Evolutionary conservation across 2,113 vertebrate species (phyloP).

Genomic region (Colaptes auratus): DNA sequence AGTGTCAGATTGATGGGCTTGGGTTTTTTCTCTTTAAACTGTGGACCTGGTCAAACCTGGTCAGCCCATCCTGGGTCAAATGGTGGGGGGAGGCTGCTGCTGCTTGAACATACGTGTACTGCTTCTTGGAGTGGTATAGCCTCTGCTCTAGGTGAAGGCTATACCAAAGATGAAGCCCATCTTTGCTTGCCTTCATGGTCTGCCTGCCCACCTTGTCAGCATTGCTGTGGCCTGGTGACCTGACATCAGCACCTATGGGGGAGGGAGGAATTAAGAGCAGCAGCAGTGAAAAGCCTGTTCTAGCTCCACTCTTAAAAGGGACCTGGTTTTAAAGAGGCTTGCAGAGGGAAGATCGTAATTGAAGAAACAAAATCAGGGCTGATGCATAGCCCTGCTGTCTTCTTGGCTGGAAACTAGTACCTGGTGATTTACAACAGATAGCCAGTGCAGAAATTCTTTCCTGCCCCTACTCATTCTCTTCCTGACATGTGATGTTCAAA

Average conservation of each 20-base stretch:
- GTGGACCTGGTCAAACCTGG: not conserved
- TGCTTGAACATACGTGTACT: accelerated
- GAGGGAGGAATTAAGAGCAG: not conserved
- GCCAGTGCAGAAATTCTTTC: not conserved
- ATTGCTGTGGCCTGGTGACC: not conserved
- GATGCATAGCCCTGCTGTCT: accelerated
- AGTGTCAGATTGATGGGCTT: not conserved
- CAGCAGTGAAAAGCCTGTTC: not conserved
- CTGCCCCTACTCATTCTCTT: not conserved
- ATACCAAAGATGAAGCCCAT: too few relatives aligned
- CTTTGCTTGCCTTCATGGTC: not conserved
- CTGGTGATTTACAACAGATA: not conserved
- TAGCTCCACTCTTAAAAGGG: accelerated
- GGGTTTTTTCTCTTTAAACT: not conserved
- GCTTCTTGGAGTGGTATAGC: accelerated
- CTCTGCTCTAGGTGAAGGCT: not conserved
- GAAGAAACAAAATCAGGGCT: not conserved
- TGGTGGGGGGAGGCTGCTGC: accelerated
- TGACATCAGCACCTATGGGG: not conserved
- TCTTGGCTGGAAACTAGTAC: not conserved
- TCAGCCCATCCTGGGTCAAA: not conserved
- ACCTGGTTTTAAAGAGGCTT: accelerated
- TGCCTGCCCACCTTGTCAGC: not conserved
- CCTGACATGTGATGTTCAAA: accelerated
- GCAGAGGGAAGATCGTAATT: not conserved